Conservation (phyloP, 2,888 invertebrate genomes). For the Dasysyrphus tricinctus region DNA sequence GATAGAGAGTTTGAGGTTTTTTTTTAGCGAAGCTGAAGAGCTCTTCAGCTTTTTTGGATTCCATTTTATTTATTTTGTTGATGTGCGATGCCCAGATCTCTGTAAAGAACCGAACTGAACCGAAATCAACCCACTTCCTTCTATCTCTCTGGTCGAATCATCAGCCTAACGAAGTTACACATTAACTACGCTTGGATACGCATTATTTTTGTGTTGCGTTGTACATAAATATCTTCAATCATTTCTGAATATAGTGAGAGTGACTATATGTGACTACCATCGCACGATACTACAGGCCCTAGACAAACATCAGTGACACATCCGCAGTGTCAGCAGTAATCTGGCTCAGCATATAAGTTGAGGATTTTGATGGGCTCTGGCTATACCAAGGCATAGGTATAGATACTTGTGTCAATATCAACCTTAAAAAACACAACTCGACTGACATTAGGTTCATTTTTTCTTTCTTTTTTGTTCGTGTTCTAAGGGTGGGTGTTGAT, state of each 20-base stretch:
- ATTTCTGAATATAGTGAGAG: conserved; percentile 27
- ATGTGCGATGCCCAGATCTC: conserved; percentile 4
- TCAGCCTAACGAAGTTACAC: conserved; percentile 74
- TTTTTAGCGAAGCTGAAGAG: conserved; percentile 39
- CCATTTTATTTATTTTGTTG: not conserved
- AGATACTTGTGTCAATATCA: conserved; percentile 59
- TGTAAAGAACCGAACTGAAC: not conserved
- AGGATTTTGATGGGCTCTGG: conserved; percentile 58
- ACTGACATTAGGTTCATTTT: conserved; percentile 51
- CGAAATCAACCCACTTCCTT: conserved; percentile 41
- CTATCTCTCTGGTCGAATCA: not conserved
- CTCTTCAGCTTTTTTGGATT: conserved; percentile 43
- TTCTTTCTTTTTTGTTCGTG: not conserved
- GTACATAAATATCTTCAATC: conserved; percentile 50
- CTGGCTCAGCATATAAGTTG: conserved; percentile 69
- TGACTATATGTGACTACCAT: not conserved
- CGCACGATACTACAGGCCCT: conserved; percentile 28
- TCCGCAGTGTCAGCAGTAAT: conserved; percentile 75
- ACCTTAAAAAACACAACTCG: conserved; percentile 70
- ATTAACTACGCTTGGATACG: conserved; percentile 75
- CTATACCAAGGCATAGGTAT: not conserved
- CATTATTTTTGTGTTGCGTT: conserved; percentile 67
- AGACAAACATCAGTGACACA: conserved; percentile 66
- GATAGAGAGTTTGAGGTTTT: conserved; percentile 36
- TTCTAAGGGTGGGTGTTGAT: conserved; percentile 68